Base-by-base conservation (phyloP, 2,113 vertebrate genomes). In the Hemibagrus wyckioides region DNA sequence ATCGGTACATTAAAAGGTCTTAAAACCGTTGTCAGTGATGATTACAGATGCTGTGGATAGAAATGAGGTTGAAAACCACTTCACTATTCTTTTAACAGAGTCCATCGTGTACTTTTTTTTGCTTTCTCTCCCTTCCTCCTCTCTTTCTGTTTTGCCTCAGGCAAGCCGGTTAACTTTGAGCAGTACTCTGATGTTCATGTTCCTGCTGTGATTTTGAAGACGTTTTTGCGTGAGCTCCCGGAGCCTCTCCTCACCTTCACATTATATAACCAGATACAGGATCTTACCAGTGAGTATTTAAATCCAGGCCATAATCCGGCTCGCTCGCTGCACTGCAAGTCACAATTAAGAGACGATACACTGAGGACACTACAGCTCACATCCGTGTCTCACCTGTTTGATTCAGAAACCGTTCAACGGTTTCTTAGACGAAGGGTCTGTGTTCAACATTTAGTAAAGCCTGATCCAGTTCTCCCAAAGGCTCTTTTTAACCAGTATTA, bases 141-240 rank as follows among this genome's bases (percentile, higher is more conserved):
- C 17, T 57, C 36, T n/a, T 25, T 50, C 52, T 69, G 6, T 63
- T 65, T 67, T 75, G 84, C 80, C 82, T 8, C 91, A 97, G 97
- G 96, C 84, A 98, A 97, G 79, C 93, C 94, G 0, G 96, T 98
- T 87, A 89, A 95, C 94, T 97, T 97, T 0, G 95, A 96, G 0
- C 87, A 94, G 80, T 96, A 94, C 0, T 61, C 88, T 0, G 95
- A 97, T 89, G 83, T 95, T 50, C 97, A 97, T 13, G 33, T 98
- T 63, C 93, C 96, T 0, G 97, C 96, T 0, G 95, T 96, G 83
- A 94, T 96, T 93, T 93, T 98, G 73, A 98, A 97, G 95, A 95
- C 96, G 33, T 98, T 98, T 73, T 94, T 98, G 39, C 90, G 96
- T 50, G 97, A 98, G 88, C 95, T 97, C 10, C 96, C 97, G 0